Conservation (phyloP, 2,113 vertebrate genomes). For the Meleagris gallopavo region DNA sequence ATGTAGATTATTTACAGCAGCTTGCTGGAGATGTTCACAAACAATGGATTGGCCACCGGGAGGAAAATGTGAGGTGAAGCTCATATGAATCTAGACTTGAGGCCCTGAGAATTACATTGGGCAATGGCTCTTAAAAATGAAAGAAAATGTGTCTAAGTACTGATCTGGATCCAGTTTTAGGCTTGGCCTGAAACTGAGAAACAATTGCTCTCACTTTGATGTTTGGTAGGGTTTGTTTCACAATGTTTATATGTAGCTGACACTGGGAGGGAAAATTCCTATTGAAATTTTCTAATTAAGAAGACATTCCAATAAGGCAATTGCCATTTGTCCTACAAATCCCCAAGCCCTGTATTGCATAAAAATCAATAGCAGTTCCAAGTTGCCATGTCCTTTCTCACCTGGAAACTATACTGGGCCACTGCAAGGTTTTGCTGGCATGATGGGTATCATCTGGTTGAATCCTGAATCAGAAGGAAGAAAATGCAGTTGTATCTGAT, state of each 20-base stretch:
- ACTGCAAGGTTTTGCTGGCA: neutral
- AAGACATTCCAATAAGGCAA: neutral
- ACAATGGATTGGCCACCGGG: constrained; percentile 9
- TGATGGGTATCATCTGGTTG: neutral
- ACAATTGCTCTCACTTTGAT: constrained; percentile 28
- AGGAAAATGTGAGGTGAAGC: constrained; percentile 3
- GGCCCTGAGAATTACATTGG: constrained; percentile 20
- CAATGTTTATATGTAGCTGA: constrained; percentile 31
- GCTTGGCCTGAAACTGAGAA: constrained; percentile 9
- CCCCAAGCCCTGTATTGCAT: neutral
- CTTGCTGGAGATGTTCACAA: neutral
- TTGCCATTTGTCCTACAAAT: neutral
- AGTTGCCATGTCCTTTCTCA: neutral
- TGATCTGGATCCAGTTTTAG: constrained; percentile 11
- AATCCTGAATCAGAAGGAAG: neutral
- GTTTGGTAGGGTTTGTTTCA: constrained; percentile 42
- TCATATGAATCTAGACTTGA: neutral
- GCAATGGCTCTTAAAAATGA: constrained; percentile 24
- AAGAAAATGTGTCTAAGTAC: neutral
- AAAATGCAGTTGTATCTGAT: neutral
- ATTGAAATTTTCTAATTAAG: constrained; percentile 37
- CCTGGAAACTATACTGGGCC: neutral
- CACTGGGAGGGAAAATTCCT: neutral
- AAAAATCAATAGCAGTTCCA: neutral
- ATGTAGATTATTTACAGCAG: constrained; percentile 14